A percentile compares a stretch with the other conserved stretches of the same genome.
Evolutionary conservation across 1,140 invertebrate genomes (phyloP).

Genomic region (Drosophila sechellia): DNA sequence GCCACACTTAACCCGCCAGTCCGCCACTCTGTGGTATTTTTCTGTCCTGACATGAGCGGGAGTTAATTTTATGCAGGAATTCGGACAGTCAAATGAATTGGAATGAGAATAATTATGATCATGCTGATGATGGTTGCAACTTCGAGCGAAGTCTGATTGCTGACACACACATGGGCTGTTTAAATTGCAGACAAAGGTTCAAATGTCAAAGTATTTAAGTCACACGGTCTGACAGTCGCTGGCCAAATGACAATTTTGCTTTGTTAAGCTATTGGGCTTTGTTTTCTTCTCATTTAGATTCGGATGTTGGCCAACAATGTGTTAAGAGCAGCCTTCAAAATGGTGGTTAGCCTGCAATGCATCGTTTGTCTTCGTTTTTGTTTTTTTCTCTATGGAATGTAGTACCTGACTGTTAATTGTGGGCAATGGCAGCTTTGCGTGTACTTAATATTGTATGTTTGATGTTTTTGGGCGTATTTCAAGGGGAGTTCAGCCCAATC

Average conservation of each 20-base stretch:
- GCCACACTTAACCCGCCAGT: conserved; percentile 2
- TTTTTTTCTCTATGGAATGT: conserved; percentile 67
- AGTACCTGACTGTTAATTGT: conserved; percentile 68
- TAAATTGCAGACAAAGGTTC: conserved; percentile 40
- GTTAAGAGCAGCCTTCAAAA: conserved; percentile 68
- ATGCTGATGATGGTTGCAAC: conserved; percentile 9
- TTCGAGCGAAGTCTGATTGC: conserved; percentile 5
- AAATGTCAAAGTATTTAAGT: conserved; percentile 65
- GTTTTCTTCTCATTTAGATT: conserved; percentile 36
- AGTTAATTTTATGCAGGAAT: conserved; percentile 70
- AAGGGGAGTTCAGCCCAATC: conserved; percentile 36
- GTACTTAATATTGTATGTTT: conserved; percentile 6
- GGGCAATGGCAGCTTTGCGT: conserved; percentile 31
- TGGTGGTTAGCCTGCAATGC: conserved; percentile 30
- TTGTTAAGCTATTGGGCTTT: conserved; percentile 32
- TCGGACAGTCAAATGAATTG: conserved; percentile 65
- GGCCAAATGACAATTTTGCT: conserved; percentile 49
- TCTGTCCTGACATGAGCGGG: conserved; percentile 24
- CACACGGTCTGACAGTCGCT: conserved; percentile 22
- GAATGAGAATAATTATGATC: conserved; percentile 54
- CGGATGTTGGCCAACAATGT: conserved; percentile 63
- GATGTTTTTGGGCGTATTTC: conserved; percentile 30
- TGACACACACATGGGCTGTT: conserved; percentile 28
- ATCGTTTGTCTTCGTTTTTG: conserved; percentile 9
- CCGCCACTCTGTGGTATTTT: conserved; percentile 2